phyloP scores from a whole-genome alignment of 2,113 vertebrate genomes.

The Elaphurus davidianus region DNA sequence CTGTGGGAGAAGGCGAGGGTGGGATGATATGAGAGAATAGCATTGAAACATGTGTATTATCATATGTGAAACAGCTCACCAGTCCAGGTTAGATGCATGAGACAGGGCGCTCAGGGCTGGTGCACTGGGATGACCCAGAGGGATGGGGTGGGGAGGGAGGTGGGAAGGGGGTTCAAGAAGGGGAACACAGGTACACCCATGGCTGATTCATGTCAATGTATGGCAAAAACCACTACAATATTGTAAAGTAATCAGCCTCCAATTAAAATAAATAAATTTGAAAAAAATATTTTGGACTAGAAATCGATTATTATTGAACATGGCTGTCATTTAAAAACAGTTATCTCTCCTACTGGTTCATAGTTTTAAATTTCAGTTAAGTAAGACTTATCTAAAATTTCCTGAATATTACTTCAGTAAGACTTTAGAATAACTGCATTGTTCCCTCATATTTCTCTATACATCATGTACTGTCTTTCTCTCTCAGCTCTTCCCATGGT shows the following conservation, averaged over 20 bases:
- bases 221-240: background rate
- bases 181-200: background rate
- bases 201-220: background rate
- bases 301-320: background rate
- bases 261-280: background rate
- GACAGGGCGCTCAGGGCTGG: background rate
- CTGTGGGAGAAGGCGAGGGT: background rate
- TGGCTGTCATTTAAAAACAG: background rate
- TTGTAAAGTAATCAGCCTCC: background rate
- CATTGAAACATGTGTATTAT: background rate
- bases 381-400: slow-evolving; percentile 5
- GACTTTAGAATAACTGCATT: background rate
- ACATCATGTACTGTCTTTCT: background rate
- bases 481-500: background rate
- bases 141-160: background rate
- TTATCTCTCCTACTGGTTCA: background rate
- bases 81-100: background rate
- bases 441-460: background rate
- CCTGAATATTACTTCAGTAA: background rate
- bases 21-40: background rate
- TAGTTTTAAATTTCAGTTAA: slow-evolving; percentile 15
- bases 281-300: background rate
- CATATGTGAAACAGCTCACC: background rate
- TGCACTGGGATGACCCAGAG: background rate
- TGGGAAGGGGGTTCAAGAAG: background rate